Evolutionary conservation across 2,797 vertebrate genomes (phyloP).

Genomic region (Sebastes miniatus): DNA sequence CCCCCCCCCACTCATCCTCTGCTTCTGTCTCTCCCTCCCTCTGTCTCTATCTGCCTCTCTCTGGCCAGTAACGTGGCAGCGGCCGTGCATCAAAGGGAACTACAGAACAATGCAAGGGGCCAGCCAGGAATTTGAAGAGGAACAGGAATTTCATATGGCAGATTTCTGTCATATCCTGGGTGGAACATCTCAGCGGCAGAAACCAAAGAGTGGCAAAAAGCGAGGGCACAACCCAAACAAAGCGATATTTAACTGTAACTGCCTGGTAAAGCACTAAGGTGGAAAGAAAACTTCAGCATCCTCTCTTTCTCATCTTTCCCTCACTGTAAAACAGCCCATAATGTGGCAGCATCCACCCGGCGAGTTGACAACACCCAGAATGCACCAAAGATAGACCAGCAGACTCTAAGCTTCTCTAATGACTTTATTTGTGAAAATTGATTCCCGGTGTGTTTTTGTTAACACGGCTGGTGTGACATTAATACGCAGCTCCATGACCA

Average conservation of each 20-base stretch:
- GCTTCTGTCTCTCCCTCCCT: constrained; percentile 60
- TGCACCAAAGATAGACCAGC: constrained; percentile 32
- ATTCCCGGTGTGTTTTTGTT: constrained; percentile 54
- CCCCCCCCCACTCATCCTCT: constrained; percentile 60
- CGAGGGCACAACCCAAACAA: constrained; percentile 36
- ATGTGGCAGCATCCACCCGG: constrained; percentile 25
- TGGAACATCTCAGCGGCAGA: constrained; percentile 24
- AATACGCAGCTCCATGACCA: constrained; percentile 26
- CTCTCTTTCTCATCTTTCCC: constrained; percentile 41
- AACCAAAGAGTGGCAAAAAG: constrained; percentile 8
- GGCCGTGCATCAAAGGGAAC: constrained; percentile 80
- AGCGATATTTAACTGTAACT: constrained; percentile 53
- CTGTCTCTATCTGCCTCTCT: constrained; percentile 71
- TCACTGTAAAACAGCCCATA: constrained; percentile 45
- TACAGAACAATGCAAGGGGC: constrained; percentile 76
- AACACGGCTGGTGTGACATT: constrained; percentile 35
- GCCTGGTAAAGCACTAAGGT: constrained; percentile 15
- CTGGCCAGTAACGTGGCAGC: constrained; percentile 71
- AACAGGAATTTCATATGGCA: constrained; percentile 74
- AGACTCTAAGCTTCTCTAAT: constrained; percentile 43
- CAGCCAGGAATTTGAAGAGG: constrained; percentile 77
- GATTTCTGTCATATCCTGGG: constrained; percentile 64
- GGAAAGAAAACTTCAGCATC: constrained; percentile 38
- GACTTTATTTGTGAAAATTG: constrained; percentile 65
- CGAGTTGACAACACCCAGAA: constrained; percentile 28